phyloP scores from a whole-genome alignment of 2,888 invertebrate species.

The Tridacna crocea region DNA sequence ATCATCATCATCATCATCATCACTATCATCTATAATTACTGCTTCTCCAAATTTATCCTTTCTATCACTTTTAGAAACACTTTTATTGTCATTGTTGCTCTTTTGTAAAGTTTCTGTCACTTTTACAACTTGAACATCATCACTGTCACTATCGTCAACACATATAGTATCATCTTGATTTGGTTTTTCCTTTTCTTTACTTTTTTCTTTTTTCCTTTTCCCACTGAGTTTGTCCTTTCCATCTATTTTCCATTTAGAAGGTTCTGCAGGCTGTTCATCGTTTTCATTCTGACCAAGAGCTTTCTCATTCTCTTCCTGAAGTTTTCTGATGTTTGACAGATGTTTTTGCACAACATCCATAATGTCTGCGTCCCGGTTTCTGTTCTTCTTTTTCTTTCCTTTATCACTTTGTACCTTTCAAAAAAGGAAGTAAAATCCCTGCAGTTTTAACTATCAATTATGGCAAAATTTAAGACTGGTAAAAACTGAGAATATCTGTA shows the following conservation, averaged over 20 bases:
- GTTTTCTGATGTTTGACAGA: slow-evolving; percentile 44
- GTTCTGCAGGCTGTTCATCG: slow-evolving; percentile 32
- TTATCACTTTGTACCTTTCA: neutral
- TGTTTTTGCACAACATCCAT: slow-evolving; percentile 54
- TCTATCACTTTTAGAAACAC: neutral
- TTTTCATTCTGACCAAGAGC: slow-evolving; percentile 46
- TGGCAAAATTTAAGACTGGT: no score
- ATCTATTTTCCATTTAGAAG: slow-evolving; percentile 48
- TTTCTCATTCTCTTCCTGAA: slow-evolving; percentile 48
- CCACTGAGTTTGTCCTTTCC: slow-evolving; percentile 31
- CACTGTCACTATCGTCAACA: slow-evolving; percentile 13
- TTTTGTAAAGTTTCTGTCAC: neutral
- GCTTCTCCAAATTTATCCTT: slow-evolving; percentile 32
- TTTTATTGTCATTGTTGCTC: neutral
- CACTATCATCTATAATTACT: slow-evolving; percentile 20
- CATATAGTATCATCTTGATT: slow-evolving; percentile 20
- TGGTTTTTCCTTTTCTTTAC: neutral
- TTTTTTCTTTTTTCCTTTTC: slow-evolving; percentile 11
- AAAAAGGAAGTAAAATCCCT: no score
- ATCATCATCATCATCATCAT: slow-evolving; percentile 1
- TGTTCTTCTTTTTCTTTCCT: slow-evolving; percentile 59
- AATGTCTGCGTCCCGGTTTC: slow-evolving; percentile 46
- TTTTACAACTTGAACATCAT: slow-evolving; percentile 3
- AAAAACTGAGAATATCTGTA: no score
- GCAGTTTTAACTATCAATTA: no score